Evolutionary conservation across 2,888 invertebrate species (phyloP).

Genomic region (Rosalia funebris): DNA sequence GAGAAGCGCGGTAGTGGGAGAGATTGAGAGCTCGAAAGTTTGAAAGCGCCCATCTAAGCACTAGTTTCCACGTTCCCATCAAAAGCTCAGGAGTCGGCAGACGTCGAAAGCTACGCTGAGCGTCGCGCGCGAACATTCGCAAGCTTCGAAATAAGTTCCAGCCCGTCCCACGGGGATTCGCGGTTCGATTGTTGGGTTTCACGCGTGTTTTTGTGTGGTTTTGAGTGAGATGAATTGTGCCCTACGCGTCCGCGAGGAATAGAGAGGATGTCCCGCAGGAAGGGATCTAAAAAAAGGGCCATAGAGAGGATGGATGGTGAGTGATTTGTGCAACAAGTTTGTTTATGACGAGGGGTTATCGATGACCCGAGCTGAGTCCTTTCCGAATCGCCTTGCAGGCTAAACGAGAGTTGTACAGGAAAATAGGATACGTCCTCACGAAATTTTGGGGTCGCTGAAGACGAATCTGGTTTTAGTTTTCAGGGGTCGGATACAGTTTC

Average conservation of each 20-base stretch:
- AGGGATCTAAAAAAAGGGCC: slow-evolving; percentile 7
- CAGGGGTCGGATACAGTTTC: too few relatives aligned
- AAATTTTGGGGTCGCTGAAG: too few relatives aligned
- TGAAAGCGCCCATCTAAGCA: slow-evolving; percentile 13
- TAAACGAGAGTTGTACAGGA: too few relatives aligned
- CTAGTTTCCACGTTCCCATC: slow-evolving; percentile 23
- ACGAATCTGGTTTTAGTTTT: too few relatives aligned
- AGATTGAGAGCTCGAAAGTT: slow-evolving; percentile 18
- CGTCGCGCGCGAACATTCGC: slow-evolving; percentile 4
- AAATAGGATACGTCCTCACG: too few relatives aligned
- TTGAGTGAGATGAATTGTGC: slow-evolving; percentile 12
- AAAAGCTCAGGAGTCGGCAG: slow-evolving; percentile 15
- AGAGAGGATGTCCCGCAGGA: slow-evolving; percentile 14
- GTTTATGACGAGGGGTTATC: not conserved
- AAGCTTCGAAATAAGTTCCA: not conserved
- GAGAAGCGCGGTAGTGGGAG: slow-evolving; percentile 17
- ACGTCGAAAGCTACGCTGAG: not conserved
- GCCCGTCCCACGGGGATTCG: not conserved
- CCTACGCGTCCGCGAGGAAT: not conserved
- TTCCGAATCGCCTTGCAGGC: too few relatives aligned
- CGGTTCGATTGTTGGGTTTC: not conserved
- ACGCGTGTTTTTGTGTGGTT: slow-evolving; percentile 5
- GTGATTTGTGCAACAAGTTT: not conserved
- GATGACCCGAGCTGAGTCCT: not conserved
- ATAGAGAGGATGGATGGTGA: slow-evolving; percentile 17